Conservation (phyloP, 2,797 vertebrate genomes). For the Pangasius larnaudii region DNA sequence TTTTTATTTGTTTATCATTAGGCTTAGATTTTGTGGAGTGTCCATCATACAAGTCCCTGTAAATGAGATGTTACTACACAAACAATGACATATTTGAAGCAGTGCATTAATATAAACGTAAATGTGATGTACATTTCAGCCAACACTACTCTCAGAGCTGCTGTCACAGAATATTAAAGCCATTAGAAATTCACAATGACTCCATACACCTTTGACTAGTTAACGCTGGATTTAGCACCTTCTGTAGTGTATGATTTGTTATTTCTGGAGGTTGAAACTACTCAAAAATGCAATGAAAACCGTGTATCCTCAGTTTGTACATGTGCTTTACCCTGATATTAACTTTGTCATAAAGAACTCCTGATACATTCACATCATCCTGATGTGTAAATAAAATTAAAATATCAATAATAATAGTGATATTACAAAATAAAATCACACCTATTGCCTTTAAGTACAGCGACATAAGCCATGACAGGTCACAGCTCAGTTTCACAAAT, state of each 20-base stretch:
- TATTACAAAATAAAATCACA: too few species aligned
- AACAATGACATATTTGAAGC: neutral
- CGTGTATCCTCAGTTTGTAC: neutral
- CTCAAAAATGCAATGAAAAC: neutral
- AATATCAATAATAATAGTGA: neutral
- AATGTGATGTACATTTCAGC: neutral
- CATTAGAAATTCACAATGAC: neutral
- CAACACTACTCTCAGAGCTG: neutral
- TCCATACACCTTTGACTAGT: neutral
- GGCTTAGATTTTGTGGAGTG: neutral
- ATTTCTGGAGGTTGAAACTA: neutral
- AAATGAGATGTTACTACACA: neutral
- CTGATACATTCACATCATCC: neutral
- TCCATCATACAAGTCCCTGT: too few species aligned
- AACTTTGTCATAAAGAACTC: neutral
- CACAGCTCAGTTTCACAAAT: neutral
- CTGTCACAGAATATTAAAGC: neutral
- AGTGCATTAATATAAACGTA: neutral
- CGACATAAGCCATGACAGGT: neutral
- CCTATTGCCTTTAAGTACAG: neutral
- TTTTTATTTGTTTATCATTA: neutral
- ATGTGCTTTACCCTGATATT: neutral
- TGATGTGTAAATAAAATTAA: neutral
- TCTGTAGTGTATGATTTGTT: neutral
- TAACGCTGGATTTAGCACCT: neutral